Evolutionary conservation across 2,113 vertebrate genomes (phyloP), one percentile per base, ranked within the genome.

Genomic region (Prochilodus magdalenae): DNA sequence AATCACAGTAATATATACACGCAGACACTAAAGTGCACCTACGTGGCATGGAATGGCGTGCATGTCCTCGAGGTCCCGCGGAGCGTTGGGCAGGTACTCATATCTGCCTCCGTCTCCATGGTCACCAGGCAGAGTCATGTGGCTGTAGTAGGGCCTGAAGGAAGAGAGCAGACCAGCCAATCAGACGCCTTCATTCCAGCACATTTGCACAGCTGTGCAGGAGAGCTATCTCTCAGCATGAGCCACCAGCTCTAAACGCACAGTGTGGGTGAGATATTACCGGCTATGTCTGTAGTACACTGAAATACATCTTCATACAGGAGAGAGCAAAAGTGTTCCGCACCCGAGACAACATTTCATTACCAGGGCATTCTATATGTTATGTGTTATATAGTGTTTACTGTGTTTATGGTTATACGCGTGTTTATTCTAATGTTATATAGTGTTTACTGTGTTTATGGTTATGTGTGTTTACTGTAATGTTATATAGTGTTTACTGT

Each of bases 51-150:
- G 22, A 1, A 89, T 33, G 15, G 62, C 73, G 12, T 83, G 67
- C 67, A 70, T 87, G 81, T 93, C 91, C 85, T 93, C 81, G 0
- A 90, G 92, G 89, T 94, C 93, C 33, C 83, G 85, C 7, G 91
- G 90, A 2, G 90, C 86, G 36, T 82, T 91, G 7, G 92, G 90
- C 84, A 94, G 86, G 84, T 92, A 94, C 36, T 91, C 87, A 49
- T 92, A 92, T n/a, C 90, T 87, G 62, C 90, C 87, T 72, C 86
- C 86, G 1, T 94, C 91, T 86, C 90, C 88, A 83, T 84, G 92
- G 63, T 91, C 91, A 88, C 90, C 90, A 44, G 93, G 92, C 62
- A 94, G 87, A 79, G 89, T 80, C 85, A 93, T 84, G 73, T 93
- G 93, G 85, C 36, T 85, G 84, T 90, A 93, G 81, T 85, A 93